Evolutionary conservation across 37 sponge, comb jelly and placozoan genomes (phyloP).

Genomic region (Halisarca cf. caerulea): DNA sequence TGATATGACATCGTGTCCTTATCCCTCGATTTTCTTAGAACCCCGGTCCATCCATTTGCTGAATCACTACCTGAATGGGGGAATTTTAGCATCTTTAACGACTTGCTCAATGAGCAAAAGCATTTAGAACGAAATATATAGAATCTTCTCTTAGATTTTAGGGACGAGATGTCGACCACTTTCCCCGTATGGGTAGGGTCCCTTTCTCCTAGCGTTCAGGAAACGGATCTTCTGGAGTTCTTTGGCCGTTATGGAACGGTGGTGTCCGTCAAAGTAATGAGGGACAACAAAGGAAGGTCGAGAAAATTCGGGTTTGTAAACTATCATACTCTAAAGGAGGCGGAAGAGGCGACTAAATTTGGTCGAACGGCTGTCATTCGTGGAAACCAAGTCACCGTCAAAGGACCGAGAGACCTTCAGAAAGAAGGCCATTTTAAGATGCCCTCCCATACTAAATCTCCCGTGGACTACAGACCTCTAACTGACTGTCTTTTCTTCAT

Average conservation of each 20-base stretch:
- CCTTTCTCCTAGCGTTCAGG: slow-evolving; percentile 47
- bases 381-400: slow-evolving; percentile 51
- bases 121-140: too few relatives aligned
- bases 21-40: too few relatives aligned
- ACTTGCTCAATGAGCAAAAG: neutral
- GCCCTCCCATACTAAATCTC: neutral
- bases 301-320: slow-evolving; percentile 82
- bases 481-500: slow-evolving; percentile 85
- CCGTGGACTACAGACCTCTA: slow-evolving; percentile 59
- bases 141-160: too few relatives aligned
- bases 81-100: neutral
- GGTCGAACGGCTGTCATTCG: slow-evolving; percentile 1
- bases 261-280: slow-evolving; percentile 46
- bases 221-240: slow-evolving; percentile 38
- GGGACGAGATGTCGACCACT: neutral
- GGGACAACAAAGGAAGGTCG: slow-evolving; percentile 52
- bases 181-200: slow-evolving; percentile 84
- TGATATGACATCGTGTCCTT: too few relatives aligned
- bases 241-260: slow-evolving; percentile 52
- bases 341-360: slow-evolving; percentile 62
- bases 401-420: slow-evolving; percentile 58
- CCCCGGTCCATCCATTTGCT: neutral
- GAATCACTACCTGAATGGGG: neutral
- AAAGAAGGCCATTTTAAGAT: slow-evolving; percentile 32
- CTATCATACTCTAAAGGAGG: slow-evolving; percentile 33